Evolutionary conservation across 2,888 invertebrate genomes (phyloP), one percentile per base, ranked within the genome.

Genomic region (Priocnemis perturbator): DNA sequence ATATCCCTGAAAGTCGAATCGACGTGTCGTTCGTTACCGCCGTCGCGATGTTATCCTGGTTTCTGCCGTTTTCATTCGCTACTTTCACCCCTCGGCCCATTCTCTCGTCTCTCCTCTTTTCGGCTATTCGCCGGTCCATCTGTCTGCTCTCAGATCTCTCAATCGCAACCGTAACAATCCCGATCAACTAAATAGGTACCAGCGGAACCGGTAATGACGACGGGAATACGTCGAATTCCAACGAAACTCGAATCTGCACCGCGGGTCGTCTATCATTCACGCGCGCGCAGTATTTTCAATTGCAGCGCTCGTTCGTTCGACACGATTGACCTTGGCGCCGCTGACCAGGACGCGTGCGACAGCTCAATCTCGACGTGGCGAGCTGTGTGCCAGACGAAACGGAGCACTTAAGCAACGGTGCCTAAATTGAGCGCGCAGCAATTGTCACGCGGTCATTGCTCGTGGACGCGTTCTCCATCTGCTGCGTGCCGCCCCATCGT

Each of bases 1-100:
- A 19, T 14, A 7, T 50, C 4, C 11, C 17, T 50, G 45, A 48
- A 19, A 44, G 44, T 50, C 67, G 66, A 60, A 68, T 73, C 64
- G 64, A 69, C 65, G 45, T 69, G 61, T 67, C 73, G 64, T 73
- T 70, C 66, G 66, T 73, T 74, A 69, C 58, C 26, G 48, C 53
- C 55, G 60, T 53, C 52, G 62, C 50, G 64, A 64, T 68, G 59
- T 67, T 64, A 67, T 69, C 64, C 60, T 52, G 45, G 47, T 15
- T 52, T 50, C 53, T 63, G 30, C 57, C 61, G 55, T 45, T 56
- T 55, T 19, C 45, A 62, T 55, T 45, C 55, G 58, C 14, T 37
- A 30, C 37, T 58, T 30, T 58, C 9, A n/a, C 47, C 17, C 17
- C 47, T 47, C 47, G 7, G n/a, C n/a, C 47, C 17, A n/a, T 47